Percentiles rank a stretch among this genome's conserved stretches.
These are phyloP conservation scores for Pleuronectes platessa DNA, from an alignment of 2,113 vertebrate species.

Conservation along the genomic window DNA sequence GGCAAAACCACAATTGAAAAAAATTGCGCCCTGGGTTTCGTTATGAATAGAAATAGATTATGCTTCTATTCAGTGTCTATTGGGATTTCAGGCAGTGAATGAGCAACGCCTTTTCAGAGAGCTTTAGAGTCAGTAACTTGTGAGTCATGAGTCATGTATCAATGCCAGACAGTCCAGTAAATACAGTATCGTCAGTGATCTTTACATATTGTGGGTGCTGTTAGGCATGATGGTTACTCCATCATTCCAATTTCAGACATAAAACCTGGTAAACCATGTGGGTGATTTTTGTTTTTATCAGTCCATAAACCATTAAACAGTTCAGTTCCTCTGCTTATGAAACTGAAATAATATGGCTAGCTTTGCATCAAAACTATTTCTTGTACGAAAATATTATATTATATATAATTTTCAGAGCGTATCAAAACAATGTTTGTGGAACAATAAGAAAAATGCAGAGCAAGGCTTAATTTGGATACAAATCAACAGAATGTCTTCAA, in stretches of 20 bases:
- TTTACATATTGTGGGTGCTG: slow-evolving; percentile 47
- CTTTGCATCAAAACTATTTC: too few relatives aligned
- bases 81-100: slow-evolving; percentile 40
- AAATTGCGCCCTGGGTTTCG: slow-evolving; percentile 46
- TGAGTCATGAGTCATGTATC: slow-evolving; percentile 29
- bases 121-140: slow-evolving; percentile 40
- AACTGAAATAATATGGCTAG: too few relatives aligned
- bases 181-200: slow-evolving; percentile 55
- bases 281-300: not conserved
- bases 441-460: too few relatives aligned
- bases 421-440: too few relatives aligned
- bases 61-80: slow-evolving; percentile 46
- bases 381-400: too few relatives aligned
- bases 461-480: too few relatives aligned
- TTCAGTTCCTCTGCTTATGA: too few relatives aligned
- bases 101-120: slow-evolving; percentile 24
- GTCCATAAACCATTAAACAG: not conserved
- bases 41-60: slow-evolving; percentile 60
- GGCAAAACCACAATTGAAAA: slow-evolving; percentile 42
- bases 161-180: slow-evolving; percentile 58
- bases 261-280: not conserved
- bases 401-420: too few relatives aligned
- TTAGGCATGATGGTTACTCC: slow-evolving; percentile 46
- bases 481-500: too few relatives aligned
- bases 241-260: not conserved